Base-by-base conservation (phyloP, 2,797 vertebrate genomes). In the Catharus ustulatus region DNA sequence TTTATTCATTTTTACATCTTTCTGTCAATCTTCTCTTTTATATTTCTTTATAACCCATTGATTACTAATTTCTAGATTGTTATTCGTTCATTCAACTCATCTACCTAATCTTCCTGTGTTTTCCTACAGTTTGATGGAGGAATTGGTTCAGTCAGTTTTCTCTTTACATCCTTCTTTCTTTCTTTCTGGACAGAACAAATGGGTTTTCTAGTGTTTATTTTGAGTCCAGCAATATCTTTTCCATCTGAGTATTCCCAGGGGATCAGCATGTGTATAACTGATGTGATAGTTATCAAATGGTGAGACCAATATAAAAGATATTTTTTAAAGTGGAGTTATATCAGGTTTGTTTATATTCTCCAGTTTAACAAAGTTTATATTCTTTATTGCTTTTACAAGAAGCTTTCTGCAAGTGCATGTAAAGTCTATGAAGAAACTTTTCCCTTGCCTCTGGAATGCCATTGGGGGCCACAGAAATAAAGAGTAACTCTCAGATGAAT, bases 321-420 rank as follows among this genome's bases (percentile, higher is more conserved):
- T 79, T 48, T 43, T 68, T 24, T 61, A 72, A 21, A 84, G 7
- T 17, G 76, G 7, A 29, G 38, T 89, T 89, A 55, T 61, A 75
- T 81, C 38, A 57, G 11, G 9, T 81, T 68, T 77, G 13, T 68
- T 87, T 85, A 61, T 62, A n/a, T 61, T 81, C 45, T 84, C 77
- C 64, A 94, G 54, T 62, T 72, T 80, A 43, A 84, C 22, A 36
- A 93, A 46, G n/a, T 72, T 85, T 74, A 80, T 17, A 72, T 63
- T 95, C 43, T 73, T 93, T 77, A 71, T 82, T 85, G 30, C n/a
- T 87, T 93, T 92, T 71, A 83, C 32, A 87, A 58, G 46, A 64
- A 45, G 8, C 21, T 80, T 73, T 57, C 68, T 79, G 27, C 23
- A 73, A 68, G 12, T 13, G 27, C 26, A 34, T 26, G 24, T n/a